These are phyloP conservation scores for Callyntrura sp. DNA, from an alignment of 2,888 invertebrate species.

Conservation along the genomic window DNA sequence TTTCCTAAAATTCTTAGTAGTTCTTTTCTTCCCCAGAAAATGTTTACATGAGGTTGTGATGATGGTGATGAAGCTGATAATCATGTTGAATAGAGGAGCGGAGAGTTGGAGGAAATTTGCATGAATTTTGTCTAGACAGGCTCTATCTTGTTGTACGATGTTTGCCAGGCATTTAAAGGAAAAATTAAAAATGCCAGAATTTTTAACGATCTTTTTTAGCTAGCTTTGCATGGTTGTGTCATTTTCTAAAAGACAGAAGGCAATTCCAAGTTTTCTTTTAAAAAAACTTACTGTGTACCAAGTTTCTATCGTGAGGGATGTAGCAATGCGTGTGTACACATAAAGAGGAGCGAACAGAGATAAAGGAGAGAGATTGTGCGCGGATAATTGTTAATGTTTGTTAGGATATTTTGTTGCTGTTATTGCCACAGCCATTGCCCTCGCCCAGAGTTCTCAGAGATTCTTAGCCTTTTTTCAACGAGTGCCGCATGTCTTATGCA, in stretches of 20 bases:
- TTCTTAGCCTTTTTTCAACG: neutral
- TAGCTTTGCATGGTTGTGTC: neutral
- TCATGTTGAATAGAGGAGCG: too few relatives aligned
- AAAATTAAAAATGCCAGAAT: neutral
- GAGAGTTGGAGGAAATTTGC: neutral
- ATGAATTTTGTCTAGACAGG: neutral
- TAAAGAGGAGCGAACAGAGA: neutral
- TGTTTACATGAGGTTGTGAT: slow-evolving; percentile 12
- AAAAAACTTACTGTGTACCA: too few relatives aligned
- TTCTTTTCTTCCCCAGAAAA: slow-evolving; percentile 12
- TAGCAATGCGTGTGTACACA: neutral
- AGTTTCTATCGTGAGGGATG: neutral
- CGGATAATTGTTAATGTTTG: slow-evolving; percentile 48
- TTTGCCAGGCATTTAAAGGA: neutral
- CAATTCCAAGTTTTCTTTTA: too few relatives aligned
- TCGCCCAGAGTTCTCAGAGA: neutral
- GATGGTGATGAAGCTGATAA: neutral
- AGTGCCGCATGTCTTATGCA: neutral
- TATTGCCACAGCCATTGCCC: slow-evolving; percentile 33
- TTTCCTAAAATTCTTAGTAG: neutral
- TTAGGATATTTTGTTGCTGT: neutral
- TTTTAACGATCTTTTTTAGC: slow-evolving; percentile 4
- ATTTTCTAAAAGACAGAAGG: too few relatives aligned
- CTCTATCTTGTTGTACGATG: neutral
- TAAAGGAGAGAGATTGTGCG: slow-evolving; percentile 20